Percentiles rank a stretch among this genome's conserved stretches.
Conservation (phyloP, 2,797 vertebrate genomes). For the Martes flavigula region DNA sequence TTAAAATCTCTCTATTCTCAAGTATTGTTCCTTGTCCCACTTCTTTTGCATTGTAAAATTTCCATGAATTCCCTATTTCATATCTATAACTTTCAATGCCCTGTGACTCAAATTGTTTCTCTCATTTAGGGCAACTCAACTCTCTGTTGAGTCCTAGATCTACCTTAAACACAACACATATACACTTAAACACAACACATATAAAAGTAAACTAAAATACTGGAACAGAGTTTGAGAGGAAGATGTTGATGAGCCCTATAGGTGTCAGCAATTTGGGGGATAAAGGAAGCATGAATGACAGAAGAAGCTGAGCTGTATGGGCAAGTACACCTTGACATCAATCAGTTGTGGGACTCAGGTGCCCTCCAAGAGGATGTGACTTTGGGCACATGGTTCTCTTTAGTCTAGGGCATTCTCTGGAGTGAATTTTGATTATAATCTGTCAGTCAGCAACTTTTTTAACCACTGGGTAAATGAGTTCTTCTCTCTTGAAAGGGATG, state of each 20-base stretch:
- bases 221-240: background rate
- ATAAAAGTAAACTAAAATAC: background rate
- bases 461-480: background rate
- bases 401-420: background rate
- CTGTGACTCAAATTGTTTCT: background rate
- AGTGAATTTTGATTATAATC: background rate
- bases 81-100: background rate
- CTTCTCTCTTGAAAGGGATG: background rate
- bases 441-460: background rate
- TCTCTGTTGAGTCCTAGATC: background rate
- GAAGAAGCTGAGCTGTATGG: background rate
- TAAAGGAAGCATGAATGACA: background rate
- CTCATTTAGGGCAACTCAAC: background rate
- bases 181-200: background rate
- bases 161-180: background rate
- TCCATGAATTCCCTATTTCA: background rate
- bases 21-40: background rate
- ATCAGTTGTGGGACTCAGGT: background rate
- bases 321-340: background rate
- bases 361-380: background rate
- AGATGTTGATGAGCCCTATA: background rate
- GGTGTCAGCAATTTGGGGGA: too few species aligned
- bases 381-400: background rate
- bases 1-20: background rate
- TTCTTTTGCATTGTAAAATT: background rate